Evolutionary conservation across 92 coral and sea anemone species (phyloP), one percentile per base, ranked within the genome.

Genomic region (Nematostella vectensis): DNA sequence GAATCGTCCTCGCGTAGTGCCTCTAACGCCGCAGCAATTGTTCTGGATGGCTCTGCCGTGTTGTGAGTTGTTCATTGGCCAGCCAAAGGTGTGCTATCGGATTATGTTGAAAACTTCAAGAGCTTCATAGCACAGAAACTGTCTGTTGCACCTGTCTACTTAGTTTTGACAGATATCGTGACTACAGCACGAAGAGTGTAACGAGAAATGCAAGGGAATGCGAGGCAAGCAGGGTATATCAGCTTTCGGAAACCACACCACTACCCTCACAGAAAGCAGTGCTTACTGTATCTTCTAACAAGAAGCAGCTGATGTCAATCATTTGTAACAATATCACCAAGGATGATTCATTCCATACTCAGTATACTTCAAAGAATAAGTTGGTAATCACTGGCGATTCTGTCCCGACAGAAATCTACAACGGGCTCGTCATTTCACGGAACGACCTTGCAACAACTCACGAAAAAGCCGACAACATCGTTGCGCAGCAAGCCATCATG

Each of bases 201-300:
- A 76, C 77, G 29, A 69, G 77, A 61, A 61, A 76, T 23, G 77
- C 39, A 62, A 60, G 83, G 55, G 31, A 62, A 56, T 70, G 68
- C 50, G 68, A 77, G 45, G 78, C 78, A 25, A 77, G 83, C 63
- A 77, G 72, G 62, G 72, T 71, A 17, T 77, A 77, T 39, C 84
- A 77, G 61, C 69, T 77, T 29, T 24, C 69, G 22, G 67, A 62
- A 45, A 57, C 55, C 62, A 77, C 54, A 26, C 79, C 74, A 23
- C 79, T 77, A 19, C 79, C 84, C 54, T 70, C 79, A 43, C 79
- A 77, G 61, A 58, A 77, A 47, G 79, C 84, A 10, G 65, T 77
- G 21, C 74, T 77, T 3, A 77, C 69, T 4, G 84, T 71, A 27
- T 33, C 63, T 30, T 59, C 59, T 47, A 77, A 77, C 58, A 71